Percentiles rank a stretch among this genome's conserved stretches.
phyloP scores from a whole-genome alignment of 1,140 invertebrate genomes.

The Thaumatotibia leucotreta region DNA sequence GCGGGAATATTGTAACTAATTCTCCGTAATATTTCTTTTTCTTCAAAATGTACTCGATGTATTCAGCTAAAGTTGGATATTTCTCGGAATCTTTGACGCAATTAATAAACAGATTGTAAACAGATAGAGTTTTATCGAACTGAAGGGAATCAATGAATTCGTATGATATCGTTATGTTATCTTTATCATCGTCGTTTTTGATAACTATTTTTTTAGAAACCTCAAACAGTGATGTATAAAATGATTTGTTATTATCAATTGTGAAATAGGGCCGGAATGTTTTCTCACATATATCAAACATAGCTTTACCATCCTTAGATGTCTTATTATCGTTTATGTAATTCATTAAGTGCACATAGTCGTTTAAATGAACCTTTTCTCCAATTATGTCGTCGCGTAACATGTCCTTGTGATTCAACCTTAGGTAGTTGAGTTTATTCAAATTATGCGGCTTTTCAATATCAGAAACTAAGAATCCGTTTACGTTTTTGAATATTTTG shows the following conservation, averaged over 20 bases:
- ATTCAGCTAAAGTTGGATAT: constrained; percentile 26
- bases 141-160: constrained; percentile 21
- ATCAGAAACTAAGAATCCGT: constrained; percentile 32
- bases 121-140: constrained; percentile 23
- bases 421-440: constrained; percentile 34
- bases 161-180: constrained; percentile 23
- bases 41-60: constrained; percentile 26
- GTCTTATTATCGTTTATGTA: neutral
- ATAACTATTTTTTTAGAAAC: constrained; percentile 23
- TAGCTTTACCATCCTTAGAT: neutral
- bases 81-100: constrained; percentile 23
- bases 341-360: constrained; percentile 28
- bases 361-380: constrained; percentile 19
- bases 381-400: constrained; percentile 20
- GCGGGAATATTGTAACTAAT: constrained; percentile 25
- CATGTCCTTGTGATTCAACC: constrained; percentile 28
- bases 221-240: constrained; percentile 25
- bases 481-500: constrained; percentile 28
- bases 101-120: constrained; percentile 29
- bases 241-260: constrained; percentile 24
- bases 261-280: constrained; percentile 31
- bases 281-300: constrained; percentile 23
- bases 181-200: constrained; percentile 24
- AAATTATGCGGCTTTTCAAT: constrained; percentile 29
- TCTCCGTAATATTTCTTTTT: constrained; percentile 24